These are phyloP conservation scores for Brachyhypopomus gauderio DNA, from an alignment of 2,113 vertebrate species.

Conservation along the genomic window DNA sequence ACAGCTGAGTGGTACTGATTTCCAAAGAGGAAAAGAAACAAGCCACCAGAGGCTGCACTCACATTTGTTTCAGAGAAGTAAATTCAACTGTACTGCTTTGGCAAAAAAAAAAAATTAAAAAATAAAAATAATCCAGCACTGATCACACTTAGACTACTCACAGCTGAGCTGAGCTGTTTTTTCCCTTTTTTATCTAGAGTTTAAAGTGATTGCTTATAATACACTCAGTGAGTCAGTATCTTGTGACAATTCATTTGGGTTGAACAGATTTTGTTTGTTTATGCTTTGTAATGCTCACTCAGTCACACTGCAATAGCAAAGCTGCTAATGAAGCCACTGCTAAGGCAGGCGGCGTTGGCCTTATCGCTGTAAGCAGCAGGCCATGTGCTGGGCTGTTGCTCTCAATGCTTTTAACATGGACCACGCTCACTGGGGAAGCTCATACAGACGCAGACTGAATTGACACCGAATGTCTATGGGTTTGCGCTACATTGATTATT, in stretches of 20 bases:
- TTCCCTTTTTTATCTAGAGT: neutral
- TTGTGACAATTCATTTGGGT: neutral
- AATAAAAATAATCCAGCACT: neutral
- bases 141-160: neutral
- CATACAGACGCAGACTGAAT: conserved; percentile 2
- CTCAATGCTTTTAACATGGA: neutral
- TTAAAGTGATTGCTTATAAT: neutral
- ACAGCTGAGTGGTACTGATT: conserved; percentile 1
- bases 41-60: neutral
- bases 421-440: neutral
- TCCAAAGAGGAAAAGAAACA: conserved; percentile 6
- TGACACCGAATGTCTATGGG: neutral
- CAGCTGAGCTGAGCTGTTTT: neutral
- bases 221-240: neutral
- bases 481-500: neutral
- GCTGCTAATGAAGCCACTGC: neutral
- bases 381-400: neutral
- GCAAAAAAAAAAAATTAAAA: neutral
- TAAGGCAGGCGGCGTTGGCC: neutral
- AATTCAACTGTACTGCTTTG: neutral
- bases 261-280: too few species aligned
- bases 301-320: too few species aligned
- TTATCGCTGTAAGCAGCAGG: neutral
- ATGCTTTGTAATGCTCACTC: neutral
- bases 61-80: neutral